phyloP scores from a whole-genome alignment of 2,113 vertebrate genomes.

The Indicator maculatus region DNA sequence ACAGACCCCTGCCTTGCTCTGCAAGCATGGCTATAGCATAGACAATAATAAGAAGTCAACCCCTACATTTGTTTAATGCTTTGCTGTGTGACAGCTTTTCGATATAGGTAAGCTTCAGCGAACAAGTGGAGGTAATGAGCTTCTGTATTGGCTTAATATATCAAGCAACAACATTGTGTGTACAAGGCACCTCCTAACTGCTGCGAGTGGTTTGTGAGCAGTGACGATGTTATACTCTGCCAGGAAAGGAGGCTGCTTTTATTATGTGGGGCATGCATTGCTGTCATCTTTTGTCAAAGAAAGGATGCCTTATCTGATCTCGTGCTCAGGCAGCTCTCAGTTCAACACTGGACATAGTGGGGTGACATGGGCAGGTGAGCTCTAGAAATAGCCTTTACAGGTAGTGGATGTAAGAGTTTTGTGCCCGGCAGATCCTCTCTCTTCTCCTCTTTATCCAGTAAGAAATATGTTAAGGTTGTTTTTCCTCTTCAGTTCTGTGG shows the following conservation, averaged over 20 bases:
- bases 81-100: conserved; percentile 51
- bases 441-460: background rate
- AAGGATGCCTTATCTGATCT: conserved; percentile 5
- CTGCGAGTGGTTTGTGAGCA: background rate
- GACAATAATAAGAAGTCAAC: conserved; percentile 1
- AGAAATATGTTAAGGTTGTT: background rate
- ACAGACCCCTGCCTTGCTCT: background rate
- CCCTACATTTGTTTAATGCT: conserved; percentile 15
- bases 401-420: background rate
- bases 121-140: background rate
- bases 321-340: background rate
- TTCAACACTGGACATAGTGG: accelerated
- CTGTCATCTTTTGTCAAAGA: conserved; percentile 27
- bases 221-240: conserved; percentile 40
- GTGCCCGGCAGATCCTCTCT: background rate
- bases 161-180: background rate
- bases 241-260: background rate
- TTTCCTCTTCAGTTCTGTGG: background rate
- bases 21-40: accelerated
- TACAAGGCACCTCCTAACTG: conserved; percentile 16
- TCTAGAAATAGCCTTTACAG: background rate
- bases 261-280: background rate
- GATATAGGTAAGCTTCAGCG: conserved; percentile 8
- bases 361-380: accelerated
- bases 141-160: conserved; percentile 56